Percentiles rank a stretch among this genome's conserved stretches.
Conservation (phyloP, 2,113 vertebrate genomes). For the Hippolais icterina region DNA sequence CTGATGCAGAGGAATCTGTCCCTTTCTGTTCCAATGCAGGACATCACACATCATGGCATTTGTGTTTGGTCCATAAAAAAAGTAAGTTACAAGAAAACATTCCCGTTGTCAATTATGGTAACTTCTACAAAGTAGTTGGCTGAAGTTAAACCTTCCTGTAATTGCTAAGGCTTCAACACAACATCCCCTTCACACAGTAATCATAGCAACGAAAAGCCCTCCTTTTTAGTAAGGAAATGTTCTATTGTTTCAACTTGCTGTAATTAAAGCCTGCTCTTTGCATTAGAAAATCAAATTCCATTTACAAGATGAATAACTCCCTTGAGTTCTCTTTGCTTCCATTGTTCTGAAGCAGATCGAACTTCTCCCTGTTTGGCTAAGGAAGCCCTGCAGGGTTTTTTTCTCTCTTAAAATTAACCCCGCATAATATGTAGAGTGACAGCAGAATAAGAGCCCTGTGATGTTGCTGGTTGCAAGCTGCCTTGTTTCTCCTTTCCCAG, state of each 20-base stretch:
- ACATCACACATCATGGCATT: not conserved
- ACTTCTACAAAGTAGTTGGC: not conserved
- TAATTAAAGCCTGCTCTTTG: slow-evolving; percentile 36
- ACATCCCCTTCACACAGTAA: not conserved
- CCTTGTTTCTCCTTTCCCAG: not conserved
- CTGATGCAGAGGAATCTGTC: not conserved
- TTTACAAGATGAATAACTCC: slow-evolving; percentile 1
- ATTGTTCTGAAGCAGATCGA: not conserved
- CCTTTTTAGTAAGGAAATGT: slow-evolving; percentile 25
- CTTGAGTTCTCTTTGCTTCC: not conserved
- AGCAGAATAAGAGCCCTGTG: not conserved
- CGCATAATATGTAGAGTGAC: not conserved
- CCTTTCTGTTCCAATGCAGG: not conserved
- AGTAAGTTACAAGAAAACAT: not conserved
- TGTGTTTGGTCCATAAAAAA: not conserved
- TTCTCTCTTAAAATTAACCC: not conserved
- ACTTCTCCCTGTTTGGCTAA: not conserved
- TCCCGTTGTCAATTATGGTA: not conserved
- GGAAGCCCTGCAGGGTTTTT: not conserved
- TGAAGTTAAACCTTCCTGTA: not conserved
- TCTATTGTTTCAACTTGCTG: slow-evolving; percentile 24
- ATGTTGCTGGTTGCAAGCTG: not conserved
- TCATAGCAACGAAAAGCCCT: not conserved
- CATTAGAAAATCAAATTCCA: slow-evolving; percentile 37
- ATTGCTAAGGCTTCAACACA: not conserved